Evolutionary conservation across 2,888 invertebrate species (phyloP), one percentile per base, ranked within the genome.

Genomic region (Hemaris fuciformis): DNA sequence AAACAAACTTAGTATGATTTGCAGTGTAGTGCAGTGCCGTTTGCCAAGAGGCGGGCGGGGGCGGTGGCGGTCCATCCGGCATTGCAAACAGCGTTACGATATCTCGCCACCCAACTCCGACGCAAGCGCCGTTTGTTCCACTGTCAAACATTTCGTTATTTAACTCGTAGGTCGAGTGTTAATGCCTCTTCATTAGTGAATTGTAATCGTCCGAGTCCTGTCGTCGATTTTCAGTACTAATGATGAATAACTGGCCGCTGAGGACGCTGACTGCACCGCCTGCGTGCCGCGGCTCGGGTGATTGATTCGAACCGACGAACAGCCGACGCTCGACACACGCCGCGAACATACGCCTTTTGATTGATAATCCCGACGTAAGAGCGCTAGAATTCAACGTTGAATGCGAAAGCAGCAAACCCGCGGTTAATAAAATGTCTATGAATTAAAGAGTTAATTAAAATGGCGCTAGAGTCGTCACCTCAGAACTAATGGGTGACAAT

Each of bases 1-100:
- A 84, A 91, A 89, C 88, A 88, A 87, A 89, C 86, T 87, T 82
- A 74, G 79, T 88, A 88, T 89, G 89, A 91, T 91, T 90, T 91
- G 89, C 89, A 88, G 87, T 85, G 81, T 79, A 82, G 85, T 82
- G 81, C 83, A 83, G 86, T 89, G 84, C 83, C 87, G 88, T 88
- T 88, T 91, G 91, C 91, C 91, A 91, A 91, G 87, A 88, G 86
- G 77, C 73, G 76, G 77, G 82, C 79, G 84, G 83, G 82, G 85
- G 80, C 53, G 53, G 45, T 22, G 45, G 31, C 80, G 81, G 79
- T 77, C 79, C 87, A 88, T 89, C 86, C 85, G 85, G 85, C 82
- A 80, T 77, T 71, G 82, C 84, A 81, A 87, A 84, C 83, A 83
- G 76, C 72, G 74, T 74, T 71, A 73, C 76, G 83, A 82, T 87